Evolutionary conservation across 2,113 vertebrate species (phyloP).

Genomic region (Ornithorhynchus anatinus): DNA sequence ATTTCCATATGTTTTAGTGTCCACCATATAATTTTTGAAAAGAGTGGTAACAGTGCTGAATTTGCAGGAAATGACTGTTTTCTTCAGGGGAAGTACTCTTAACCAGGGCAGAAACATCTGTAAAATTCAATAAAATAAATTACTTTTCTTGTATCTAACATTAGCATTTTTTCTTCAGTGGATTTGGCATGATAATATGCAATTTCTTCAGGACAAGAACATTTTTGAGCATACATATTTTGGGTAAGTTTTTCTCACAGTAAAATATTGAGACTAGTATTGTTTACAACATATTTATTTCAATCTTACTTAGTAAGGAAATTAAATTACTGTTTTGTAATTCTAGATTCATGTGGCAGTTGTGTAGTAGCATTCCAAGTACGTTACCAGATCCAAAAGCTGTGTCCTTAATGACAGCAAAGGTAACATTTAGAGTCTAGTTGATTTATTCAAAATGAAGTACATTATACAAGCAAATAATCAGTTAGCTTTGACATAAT

Average conservation of each 20-base stretch:
- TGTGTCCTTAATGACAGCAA: conserved; percentile 96
- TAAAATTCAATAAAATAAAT: conserved; percentile 58
- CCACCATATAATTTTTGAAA: not conserved
- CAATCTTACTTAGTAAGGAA: conserved; percentile 49
- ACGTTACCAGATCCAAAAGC: conserved; percentile 97
- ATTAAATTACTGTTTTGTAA: conserved; percentile 56
- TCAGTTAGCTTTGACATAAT: conserved; percentile 41
- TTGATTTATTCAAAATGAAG: not conserved
- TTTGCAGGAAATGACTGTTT: rapidly evolving
- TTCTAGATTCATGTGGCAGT: conserved; percentile 98
- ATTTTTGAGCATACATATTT: conserved; percentile 99
- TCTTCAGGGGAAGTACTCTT: conserved; percentile 22
- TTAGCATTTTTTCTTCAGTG: conserved; percentile 81
- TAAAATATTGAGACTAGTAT: conserved; percentile 43
- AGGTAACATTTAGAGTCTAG: conserved; percentile 73
- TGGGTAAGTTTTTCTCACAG: conserved; percentile 82
- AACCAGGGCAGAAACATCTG: conserved; percentile 15
- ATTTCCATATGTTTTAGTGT: rapidly evolving
- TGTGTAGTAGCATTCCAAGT: conserved; percentile 98
- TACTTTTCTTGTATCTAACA: conserved; percentile 62
- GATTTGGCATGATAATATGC: conserved; percentile 99
- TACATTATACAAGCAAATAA: conserved; percentile 14
- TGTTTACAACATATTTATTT: conserved; percentile 50
- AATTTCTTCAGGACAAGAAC: conserved; percentile 99
- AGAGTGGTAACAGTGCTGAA: conserved; percentile 16